These are phyloP conservation scores for Cataglyphis altisquamis DNA, from an alignment of 2,888 invertebrate species.

Conservation along the genomic window DNA sequence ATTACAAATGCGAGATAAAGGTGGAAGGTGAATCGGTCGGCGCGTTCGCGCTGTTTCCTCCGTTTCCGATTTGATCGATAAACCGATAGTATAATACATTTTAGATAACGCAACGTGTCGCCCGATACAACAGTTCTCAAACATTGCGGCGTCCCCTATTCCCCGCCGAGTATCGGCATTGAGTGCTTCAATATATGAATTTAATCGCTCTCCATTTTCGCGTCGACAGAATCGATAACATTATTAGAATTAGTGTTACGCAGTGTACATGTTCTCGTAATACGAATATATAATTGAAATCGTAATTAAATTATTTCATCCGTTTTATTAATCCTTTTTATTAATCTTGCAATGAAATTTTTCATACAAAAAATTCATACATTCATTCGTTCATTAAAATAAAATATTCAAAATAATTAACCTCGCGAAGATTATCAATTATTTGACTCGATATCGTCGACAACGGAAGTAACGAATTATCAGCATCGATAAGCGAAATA, in stretches of 20 bases:
- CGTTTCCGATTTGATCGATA: conserved; percentile 44
- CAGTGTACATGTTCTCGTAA: not conserved
- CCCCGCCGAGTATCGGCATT: conserved; percentile 37
- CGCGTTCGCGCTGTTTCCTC: not conserved
- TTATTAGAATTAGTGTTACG: conserved; percentile 38
- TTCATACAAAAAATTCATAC: not conserved
- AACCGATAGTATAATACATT: conserved; percentile 55
- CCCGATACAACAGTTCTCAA: conserved; percentile 55
- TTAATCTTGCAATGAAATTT: not conserved
- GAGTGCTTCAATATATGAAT: conserved; percentile 44
- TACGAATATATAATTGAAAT: not conserved
- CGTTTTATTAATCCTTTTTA: not conserved
- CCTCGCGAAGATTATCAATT: conserved; percentile 6
- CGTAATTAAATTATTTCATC: not conserved
- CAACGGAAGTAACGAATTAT: not conserved
- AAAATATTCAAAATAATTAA: conserved; percentile 15
- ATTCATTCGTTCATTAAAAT: conserved; percentile 1
- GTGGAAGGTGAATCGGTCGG: not conserved
- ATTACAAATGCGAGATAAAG: conserved; percentile 47
- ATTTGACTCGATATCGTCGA: not conserved
- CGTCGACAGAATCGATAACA: conserved; percentile 39
- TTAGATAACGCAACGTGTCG: conserved; percentile 55
- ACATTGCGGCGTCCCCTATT: conserved; percentile 37
- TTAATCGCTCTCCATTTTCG: conserved; percentile 47
- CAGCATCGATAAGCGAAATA: not conserved